phyloP scores from a whole-genome alignment of 2,888 invertebrate genomes.

The Matsumyia berberina region DNA sequence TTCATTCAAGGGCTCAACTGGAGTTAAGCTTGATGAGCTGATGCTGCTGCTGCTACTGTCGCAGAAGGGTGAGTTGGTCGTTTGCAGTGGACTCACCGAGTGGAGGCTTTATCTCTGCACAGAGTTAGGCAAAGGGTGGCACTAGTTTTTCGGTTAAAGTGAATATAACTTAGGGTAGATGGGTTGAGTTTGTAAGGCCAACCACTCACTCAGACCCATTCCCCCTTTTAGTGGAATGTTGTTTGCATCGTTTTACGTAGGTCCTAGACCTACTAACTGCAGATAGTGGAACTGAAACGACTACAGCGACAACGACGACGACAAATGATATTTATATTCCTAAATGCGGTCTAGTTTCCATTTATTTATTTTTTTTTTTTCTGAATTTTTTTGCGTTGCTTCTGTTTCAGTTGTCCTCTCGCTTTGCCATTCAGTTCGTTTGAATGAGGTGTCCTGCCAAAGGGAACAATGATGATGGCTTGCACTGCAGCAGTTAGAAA shows the following conservation, averaged over 20 bases:
- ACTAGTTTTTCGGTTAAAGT: constrained; percentile 22
- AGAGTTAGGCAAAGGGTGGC: not conserved
- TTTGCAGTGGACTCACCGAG: not conserved
- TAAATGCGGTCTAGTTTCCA: constrained; percentile 24
- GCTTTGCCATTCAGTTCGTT: constrained; percentile 20
- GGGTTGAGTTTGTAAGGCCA: constrained; percentile 30
- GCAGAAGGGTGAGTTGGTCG: not conserved
- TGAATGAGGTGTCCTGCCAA: constrained; percentile 56
- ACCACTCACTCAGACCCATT: constrained; percentile 3
- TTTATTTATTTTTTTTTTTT: not conserved
- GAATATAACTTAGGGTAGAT: constrained; percentile 11
- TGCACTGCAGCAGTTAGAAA: constrained; percentile 42
- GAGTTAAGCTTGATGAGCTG: constrained; percentile 43
- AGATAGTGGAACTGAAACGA: constrained; percentile 10
- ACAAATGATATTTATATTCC: constrained; percentile 24
- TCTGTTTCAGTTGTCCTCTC: constrained; percentile 18
- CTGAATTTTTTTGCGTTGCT: not conserved
- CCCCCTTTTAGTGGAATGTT: not conserved
- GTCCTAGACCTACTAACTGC: constrained; percentile 29
- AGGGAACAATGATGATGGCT: constrained; percentile 45
- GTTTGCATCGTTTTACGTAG: constrained; percentile 26
- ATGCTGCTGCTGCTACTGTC: constrained; percentile 11
- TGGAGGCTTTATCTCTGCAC: not conserved
- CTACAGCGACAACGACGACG: constrained; percentile 11
- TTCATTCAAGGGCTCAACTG: constrained; percentile 49